Base-by-base conservation (phyloP, 2,113 vertebrate species). In the Ageneiosus marmoratus region DNA sequence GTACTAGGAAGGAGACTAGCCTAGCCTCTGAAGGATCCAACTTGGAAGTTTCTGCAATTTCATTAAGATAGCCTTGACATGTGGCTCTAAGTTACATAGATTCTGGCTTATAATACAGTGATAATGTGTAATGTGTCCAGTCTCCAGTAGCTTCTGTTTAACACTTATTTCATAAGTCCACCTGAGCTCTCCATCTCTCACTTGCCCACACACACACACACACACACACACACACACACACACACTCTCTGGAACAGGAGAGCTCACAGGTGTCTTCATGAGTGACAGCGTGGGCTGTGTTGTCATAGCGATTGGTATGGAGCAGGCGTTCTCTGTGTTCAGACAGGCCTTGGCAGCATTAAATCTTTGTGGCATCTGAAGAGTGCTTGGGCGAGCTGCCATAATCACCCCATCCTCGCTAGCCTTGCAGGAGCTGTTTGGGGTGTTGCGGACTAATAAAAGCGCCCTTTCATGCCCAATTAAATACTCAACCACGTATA, bases 361-460 rank as follows among this genome's bases (percentile, higher is more conserved):
- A 89, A 85, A 83, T 89, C 88, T 85, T 72, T 84, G 85, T 90
- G 89, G 90, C 89, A 86, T 88, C 75, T 88, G 85, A 86, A 86
- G 85, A 84, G 83, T 56, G 69, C 56, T 27, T 29, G 34, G 73
- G 67, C 70, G 50, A 78, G 63, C 84, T 74, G 60, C 46, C 44
- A 60, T 88, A 87, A 89, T 89, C 86, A 63, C 65, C 80, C 78
- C 48, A 53, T 50, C 56, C 81, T 84, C 62, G 67, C 77, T 81
- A 65, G 82, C 51, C 81, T 80, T 55, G 77, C 80, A 63, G 63
- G 73, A 83, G 81, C 37, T 76, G 83, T 78, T 84, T 78, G 72
- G 24, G 29, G 48, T 29, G 73, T 82, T 46, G 77, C 41, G 24
- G 48, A 79, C 84, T 83, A 85, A 88, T 78, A 87, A 86, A 80